Conservation (phyloP, 2,797 vertebrate species). For the Urosaurus nigricauda region DNA sequence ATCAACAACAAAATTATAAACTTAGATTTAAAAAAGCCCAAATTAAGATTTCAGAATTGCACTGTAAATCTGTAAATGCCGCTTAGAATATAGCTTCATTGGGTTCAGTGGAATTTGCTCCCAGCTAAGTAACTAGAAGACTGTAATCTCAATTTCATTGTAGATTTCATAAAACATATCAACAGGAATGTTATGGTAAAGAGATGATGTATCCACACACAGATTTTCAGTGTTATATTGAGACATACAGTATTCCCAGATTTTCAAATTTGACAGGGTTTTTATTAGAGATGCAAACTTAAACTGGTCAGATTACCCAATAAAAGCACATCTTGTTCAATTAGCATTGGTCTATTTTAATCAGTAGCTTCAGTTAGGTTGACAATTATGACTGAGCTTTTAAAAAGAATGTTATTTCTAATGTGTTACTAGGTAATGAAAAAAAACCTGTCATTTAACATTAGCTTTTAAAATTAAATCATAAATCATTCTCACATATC, state of each 20-base stretch:
- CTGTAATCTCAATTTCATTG: not conserved
- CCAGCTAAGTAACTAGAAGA: not conserved
- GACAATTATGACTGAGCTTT: not conserved
- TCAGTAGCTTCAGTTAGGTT: not conserved
- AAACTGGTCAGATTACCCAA: not conserved
- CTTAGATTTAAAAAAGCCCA: conserved; percentile 8
- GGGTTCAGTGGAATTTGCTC: not conserved
- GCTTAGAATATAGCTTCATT: not conserved
- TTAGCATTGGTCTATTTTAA: not conserved
- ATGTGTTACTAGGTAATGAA: not conserved
- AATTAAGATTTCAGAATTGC: not conserved
- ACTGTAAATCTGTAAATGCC: not conserved
- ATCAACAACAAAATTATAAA: not conserved
- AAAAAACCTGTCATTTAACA: not conserved
- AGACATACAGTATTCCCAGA: not conserved
- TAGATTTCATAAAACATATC: not conserved
- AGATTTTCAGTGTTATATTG: not conserved
- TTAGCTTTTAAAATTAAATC: not conserved
- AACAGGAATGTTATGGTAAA: not conserved
- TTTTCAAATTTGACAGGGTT: not conserved
- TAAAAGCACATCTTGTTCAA: not conserved
- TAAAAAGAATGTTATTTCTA: not conserved
- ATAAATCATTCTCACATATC: not conserved
- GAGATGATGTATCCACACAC: not conserved
- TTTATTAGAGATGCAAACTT: not conserved